Evolutionary conservation across 2,113 vertebrate genomes (phyloP), one percentile per base, ranked within the genome.

Genomic region (Equus przewalskii): DNA sequence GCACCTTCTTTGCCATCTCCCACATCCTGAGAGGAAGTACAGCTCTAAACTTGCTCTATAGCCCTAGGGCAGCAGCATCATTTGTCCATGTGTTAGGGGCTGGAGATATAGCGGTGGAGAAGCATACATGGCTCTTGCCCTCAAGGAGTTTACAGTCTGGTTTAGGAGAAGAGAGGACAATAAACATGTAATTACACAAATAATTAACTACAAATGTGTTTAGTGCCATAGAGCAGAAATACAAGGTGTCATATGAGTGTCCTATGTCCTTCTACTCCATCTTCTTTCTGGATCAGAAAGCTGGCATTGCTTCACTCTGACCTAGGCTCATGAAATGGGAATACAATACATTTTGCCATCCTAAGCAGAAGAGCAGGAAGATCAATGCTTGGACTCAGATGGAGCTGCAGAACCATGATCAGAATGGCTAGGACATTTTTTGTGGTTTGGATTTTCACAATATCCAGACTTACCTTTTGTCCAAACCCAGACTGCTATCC

Each of bases 131-230:
- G 18, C 5, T 90, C 30, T 90, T 95, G 58, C 64, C n/a, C 28
- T 92, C 96, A 73, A 75, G 49, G 10, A 49, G 62, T 92, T 96
- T 94, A 51, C n/a, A 88, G 18, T 92, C 70, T 54, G 58, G 15
- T 83, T 90, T 89, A 33, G 49, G 26, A 28, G 13, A 4, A 26
- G 12, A 65, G 33, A 76, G 11, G 56, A 51, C 12, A 64, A 86
- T 36, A 96, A 84, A 72, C 7, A 60, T 73, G 49, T 15, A 75
- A 76, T 64, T 80, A 87, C 36, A 33, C 26, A 91, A 86, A 70
- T 73, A 65, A 82, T 82, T 70, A 86, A 54, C 84, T 94, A 49
- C 62, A 49, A 41, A 36, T 65, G 11, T 62, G 22, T 76, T 73
- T 12, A 62, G 18, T 36, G 19, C 62, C 26, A 14, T 69, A 30